Evolutionary conservation across 2,888 invertebrate species (phyloP).

Genomic region (Ochlodes sylvanus): DNA sequence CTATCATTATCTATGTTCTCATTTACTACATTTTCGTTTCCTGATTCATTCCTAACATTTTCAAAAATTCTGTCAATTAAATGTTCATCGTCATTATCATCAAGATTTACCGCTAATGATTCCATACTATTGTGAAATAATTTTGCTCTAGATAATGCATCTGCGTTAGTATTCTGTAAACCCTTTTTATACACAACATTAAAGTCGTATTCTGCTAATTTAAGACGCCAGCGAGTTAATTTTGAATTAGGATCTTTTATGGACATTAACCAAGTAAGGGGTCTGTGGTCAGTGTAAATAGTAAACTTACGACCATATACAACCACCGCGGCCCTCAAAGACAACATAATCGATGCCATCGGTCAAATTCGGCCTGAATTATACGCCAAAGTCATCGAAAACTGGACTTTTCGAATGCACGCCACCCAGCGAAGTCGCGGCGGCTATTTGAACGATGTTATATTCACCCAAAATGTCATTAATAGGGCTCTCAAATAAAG

Average conservation of each 20-base stretch:
- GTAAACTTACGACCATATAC: slow-evolving; percentile 57
- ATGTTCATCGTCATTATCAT: slow-evolving; percentile 5
- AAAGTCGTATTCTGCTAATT: slow-evolving; percentile 49
- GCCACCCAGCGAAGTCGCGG: too few species aligned
- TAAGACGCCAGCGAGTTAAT: slow-evolving; percentile 57
- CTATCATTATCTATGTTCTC: neutral
- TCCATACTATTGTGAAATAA: slow-evolving; percentile 36
- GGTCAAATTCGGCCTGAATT: too few species aligned
- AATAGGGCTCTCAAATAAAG: too few species aligned
- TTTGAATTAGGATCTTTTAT: slow-evolving; percentile 60
- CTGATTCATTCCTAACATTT: slow-evolving; percentile 12
- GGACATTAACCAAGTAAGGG: slow-evolving; percentile 56
- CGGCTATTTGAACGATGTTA: too few species aligned
- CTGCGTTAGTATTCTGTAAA: slow-evolving; percentile 48
- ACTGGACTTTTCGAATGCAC: too few species aligned
- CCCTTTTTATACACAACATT: slow-evolving; percentile 49
- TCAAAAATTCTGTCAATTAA: slow-evolving; percentile 15
- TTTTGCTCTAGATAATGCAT: slow-evolving; percentile 48
- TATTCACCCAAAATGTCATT: too few species aligned
- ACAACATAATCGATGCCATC: too few species aligned
- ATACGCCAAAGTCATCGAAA: too few species aligned
- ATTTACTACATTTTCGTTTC: neutral
- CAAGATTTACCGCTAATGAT: slow-evolving; percentile 5
- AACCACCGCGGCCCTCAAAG: too few species aligned
- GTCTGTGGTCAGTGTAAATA: slow-evolving; percentile 62